A percentile compares a stretch with the other conserved stretches of the same genome.
Evolutionary conservation across 1,140 invertebrate species (phyloP).

Genomic region (Musca vetustissima): DNA sequence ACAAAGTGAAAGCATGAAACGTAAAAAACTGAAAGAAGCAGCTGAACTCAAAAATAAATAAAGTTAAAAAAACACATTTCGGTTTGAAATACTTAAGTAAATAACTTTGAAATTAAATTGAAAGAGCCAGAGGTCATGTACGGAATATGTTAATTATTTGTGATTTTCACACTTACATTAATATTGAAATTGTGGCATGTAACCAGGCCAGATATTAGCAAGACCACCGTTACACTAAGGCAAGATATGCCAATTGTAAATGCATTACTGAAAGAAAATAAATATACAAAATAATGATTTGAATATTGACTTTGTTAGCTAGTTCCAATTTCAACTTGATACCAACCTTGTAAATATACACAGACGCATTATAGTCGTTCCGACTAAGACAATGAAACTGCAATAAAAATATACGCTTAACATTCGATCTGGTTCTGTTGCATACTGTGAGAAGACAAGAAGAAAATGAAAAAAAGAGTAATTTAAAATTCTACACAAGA

Average conservation of each 20-base stretch:
- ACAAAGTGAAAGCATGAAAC: slow-evolving; percentile 17
- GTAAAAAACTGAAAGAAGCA: neutral
- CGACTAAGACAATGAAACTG: slow-evolving; percentile 71
- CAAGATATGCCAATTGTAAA: slow-evolving; percentile 30
- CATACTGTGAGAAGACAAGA: slow-evolving; percentile 67
- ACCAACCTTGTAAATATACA: slow-evolving; percentile 69
- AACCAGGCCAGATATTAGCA: slow-evolving; percentile 46
- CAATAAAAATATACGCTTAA: slow-evolving; percentile 81
- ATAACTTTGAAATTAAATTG: too few species aligned
- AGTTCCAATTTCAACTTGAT: too few species aligned
- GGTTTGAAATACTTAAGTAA: too few species aligned
- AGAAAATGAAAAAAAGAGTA: slow-evolving; percentile 22
- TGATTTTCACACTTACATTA: slow-evolving; percentile 35
- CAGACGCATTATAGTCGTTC: slow-evolving; percentile 66
- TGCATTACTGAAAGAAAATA: slow-evolving; percentile 36
- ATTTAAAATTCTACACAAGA: too few species aligned
- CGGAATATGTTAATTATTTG: neutral
- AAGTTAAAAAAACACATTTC: too few species aligned
- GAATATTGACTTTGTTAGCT: too few species aligned
- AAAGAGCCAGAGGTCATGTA: too few species aligned
- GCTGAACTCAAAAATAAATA: too few species aligned
- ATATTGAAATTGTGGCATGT: slow-evolving; percentile 54
- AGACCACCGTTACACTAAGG: slow-evolving; percentile 40
- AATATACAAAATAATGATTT: neutral
- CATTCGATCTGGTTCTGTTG: slow-evolving; percentile 78